Evolutionary conservation across 2,797 vertebrate genomes (phyloP), one percentile per base, ranked within the genome.

Genomic region (Helostoma temminkii): DNA sequence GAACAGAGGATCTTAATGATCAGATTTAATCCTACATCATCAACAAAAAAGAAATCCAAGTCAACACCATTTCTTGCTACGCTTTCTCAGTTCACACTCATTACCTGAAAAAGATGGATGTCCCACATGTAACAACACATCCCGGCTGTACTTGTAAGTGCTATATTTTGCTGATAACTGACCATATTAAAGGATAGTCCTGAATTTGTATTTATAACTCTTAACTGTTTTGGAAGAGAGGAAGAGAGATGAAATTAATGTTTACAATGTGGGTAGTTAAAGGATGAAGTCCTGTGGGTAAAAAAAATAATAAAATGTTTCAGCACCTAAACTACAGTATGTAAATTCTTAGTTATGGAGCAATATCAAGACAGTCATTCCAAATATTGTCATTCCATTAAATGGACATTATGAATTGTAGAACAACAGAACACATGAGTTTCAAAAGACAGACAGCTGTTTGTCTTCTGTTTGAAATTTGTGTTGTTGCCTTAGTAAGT

Each of bases 41-140:
- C 46, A 67, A 28, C 58, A 46, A 60, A 41, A 42, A 39, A 37
- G 57, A 41, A 71, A 57, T 50, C 39, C 34, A 64, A 30, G 56
- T 61, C 61, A 56, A 24, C 61, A n/a, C 53, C 57, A 6, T 15
- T 14, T 0, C 25, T 30, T 22, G 32, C 66, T 36, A 22, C 56
- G 16, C 19, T 45, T n/a, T 60, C 30, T 58, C 42, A 37, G 69
- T 36, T 56, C 37, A 22, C 15, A 36, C 11, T 43, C 10, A 6
- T 18, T 3, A 30, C 3, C 18, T 19, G 37, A 18, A 37, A 48
- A 30, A 32, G 10, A 48, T 43, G 11, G 0, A 37, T 43, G n/a
- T 58, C 58, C 30, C 47, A 45, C 50, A n/a, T 9, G 48, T 28
- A 24, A 42, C 15, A 18, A 36, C 30, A 43, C 30, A 64, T 45